Base-by-base conservation (phyloP, 1,140 invertebrate genomes). In the Dendroctonus ponderosae region DNA sequence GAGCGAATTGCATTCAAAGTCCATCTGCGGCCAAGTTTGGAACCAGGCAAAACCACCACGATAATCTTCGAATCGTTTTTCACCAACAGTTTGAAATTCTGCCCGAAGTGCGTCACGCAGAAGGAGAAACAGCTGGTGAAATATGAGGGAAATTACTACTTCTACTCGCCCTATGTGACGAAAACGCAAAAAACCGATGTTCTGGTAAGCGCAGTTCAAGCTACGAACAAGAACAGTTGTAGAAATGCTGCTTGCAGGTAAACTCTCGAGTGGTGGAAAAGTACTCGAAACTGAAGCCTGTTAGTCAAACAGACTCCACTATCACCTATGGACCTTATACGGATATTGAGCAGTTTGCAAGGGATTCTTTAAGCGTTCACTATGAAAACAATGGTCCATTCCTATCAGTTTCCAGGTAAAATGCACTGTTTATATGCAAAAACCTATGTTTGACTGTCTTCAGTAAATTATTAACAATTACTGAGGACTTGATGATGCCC, bases 341-440 rank as follows among this genome's bases (percentile, higher is more conserved):
- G 57, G 89, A 93, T 70, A 82, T 89, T 62, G 74, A 79, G 66
- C 81, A 69, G 5, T 78, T 77, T 38, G 54, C 69, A 14, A 56
- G 67, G 40, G 81, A 91, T 70, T 85, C 89, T 74, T 76, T 98
- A 66, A 81, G 77, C 37, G 82, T 99, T 54, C 98, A 99, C 79
- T 98, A 91, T 79, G 97, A 99, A 79, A 99, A 98, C 80, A 97
- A 97, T 77, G 86, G 91, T 51, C 96, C 97, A 51, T 99, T 99
- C 79, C 80, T 99, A 49, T 94, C 92, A 38, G 91, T 98, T 0
- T 94, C 90, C 0, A 71, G 44, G 66, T 68, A 68, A 50, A 14
- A 44, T 46, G n/a, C 38, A 54, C 49, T 26, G 11, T 51, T 39
- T 62, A 39, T 15, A 50, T 84, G 6, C 50, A 38, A 51, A 56